These are phyloP conservation scores for Cairina moschata DNA, from an alignment of 2,113 vertebrate species.

Conservation along the genomic window DNA sequence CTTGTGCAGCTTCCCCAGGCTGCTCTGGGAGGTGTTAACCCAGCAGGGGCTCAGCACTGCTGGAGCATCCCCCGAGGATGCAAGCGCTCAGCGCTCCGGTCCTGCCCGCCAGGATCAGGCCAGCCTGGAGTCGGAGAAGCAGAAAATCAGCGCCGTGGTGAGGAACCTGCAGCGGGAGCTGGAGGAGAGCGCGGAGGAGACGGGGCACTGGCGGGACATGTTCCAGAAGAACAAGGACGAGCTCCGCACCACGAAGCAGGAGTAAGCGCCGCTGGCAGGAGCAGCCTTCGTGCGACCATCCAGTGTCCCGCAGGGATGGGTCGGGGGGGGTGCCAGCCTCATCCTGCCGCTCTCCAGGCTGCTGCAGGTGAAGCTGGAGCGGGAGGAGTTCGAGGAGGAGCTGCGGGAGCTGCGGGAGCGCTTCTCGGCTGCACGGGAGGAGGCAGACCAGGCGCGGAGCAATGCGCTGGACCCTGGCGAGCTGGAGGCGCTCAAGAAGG, in stretches of 20 bases:
- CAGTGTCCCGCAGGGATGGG: neutral
- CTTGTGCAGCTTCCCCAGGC: neutral
- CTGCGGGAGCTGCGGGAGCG: constrained; percentile 84
- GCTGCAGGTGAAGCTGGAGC: constrained; percentile 89
- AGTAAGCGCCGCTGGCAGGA: constrained; percentile 73
- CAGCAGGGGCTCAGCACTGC: accelerated
- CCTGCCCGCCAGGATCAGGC: constrained; percentile 80
- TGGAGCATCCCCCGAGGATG: neutral
- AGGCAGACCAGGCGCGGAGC: constrained; percentile 69
- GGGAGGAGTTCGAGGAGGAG: constrained; percentile 94
- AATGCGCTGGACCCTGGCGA: constrained; percentile 63
- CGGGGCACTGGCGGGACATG: constrained; percentile 91
- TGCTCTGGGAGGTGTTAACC: accelerated
- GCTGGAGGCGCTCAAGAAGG: constrained; percentile 75
- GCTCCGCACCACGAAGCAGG: constrained; percentile 85
- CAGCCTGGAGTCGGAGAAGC: constrained; percentile 85
- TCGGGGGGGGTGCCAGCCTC: neutral
- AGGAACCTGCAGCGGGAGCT: constrained; percentile 88
- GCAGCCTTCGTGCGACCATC: neutral
- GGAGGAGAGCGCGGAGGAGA: constrained; percentile 90
- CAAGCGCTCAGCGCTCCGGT: accelerated
- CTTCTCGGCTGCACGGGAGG: constrained; percentile 76
- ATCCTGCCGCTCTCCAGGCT: constrained; percentile 74
- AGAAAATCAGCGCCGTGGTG: constrained; percentile 84
- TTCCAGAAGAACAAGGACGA: constrained; percentile 90